phyloP scores from a whole-genome alignment of 2,113 vertebrate species.

The Mesoclemmys tuberculata region DNA sequence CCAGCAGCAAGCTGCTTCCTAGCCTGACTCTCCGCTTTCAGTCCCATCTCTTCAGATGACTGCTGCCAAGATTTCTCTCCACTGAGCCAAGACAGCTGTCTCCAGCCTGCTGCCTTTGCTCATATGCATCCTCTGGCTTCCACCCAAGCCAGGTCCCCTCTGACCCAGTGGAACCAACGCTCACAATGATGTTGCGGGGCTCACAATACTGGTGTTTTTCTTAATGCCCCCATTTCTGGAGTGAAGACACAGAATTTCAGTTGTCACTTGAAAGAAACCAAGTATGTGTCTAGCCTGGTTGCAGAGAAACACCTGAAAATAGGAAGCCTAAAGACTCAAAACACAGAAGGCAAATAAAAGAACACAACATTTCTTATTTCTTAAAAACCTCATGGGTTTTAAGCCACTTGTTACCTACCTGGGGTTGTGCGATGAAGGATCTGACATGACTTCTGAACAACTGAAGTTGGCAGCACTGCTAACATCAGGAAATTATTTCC shows the following conservation, averaged over 20 bases:
- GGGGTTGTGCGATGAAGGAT: background rate
- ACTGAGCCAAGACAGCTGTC: conserved; percentile 67
- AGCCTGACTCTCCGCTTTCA: background rate
- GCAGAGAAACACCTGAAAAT: conserved; percentile 40
- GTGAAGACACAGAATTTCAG: background rate
- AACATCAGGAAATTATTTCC: conserved; percentile 25
- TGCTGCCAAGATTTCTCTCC: conserved; percentile 40
- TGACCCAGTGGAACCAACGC: conserved; percentile 42
- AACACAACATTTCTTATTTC: background rate
- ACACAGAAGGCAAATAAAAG: background rate
- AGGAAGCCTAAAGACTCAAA: background rate
- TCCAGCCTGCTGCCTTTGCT: conserved; percentile 67
- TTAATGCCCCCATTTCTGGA: conserved; percentile 40
- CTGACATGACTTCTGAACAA: background rate
- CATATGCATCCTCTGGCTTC: conserved; percentile 57
- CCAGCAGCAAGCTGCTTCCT: conserved; percentile 57
- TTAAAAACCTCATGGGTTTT: background rate
- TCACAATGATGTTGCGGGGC: conserved; percentile 42
- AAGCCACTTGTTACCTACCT: background rate
- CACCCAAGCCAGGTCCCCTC: conserved; percentile 64
- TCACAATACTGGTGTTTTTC: conserved; percentile 54
- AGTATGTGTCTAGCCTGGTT: conserved; percentile 3
- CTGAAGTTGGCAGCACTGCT: background rate
- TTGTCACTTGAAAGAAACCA: conserved; percentile 36
- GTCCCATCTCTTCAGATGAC: conserved; percentile 56